Conservation (phyloP, 2,888 invertebrate genomes). For the Eumacrocentrus americanus region DNA sequence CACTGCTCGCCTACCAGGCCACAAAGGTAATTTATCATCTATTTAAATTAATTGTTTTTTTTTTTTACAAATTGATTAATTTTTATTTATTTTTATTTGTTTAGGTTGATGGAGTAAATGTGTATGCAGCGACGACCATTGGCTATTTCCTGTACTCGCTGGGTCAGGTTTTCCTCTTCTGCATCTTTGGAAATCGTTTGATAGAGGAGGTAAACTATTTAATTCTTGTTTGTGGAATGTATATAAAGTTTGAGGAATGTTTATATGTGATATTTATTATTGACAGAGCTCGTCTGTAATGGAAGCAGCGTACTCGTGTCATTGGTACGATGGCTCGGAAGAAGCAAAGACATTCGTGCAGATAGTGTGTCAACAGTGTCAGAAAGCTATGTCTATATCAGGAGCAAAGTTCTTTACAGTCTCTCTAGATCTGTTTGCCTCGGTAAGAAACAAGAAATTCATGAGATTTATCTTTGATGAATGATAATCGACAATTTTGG, state of each 20-base stretch:
- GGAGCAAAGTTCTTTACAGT: conserved; percentile 91
- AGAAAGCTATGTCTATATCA: conserved; percentile 87
- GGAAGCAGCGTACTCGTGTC: conserved; percentile 90
- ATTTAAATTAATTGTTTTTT: no score
- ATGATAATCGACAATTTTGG: neutral
- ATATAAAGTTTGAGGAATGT: conserved; percentile 7
- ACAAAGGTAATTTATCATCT: conserved; percentile 72
- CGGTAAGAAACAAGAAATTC: no score
- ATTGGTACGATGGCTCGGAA: conserved; percentile 90
- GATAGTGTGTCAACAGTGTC: conserved; percentile 89
- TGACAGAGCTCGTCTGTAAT: conserved; percentile 84
- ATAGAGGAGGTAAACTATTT: conserved; percentile 76
- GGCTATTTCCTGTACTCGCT: conserved; percentile 82
- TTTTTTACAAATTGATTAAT: no score
- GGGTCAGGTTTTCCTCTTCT: conserved; percentile 86
- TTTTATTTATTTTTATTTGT: conserved; percentile 9
- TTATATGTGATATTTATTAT: conserved; percentile 18
- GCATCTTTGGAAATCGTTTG: conserved; percentile 83
- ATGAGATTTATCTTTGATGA: no score
- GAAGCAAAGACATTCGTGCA: conserved; percentile 90
- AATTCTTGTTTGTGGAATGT: conserved; percentile 2
- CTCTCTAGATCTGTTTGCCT: conserved; percentile 85
- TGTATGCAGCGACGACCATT: conserved; percentile 78
- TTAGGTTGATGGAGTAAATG: conserved; percentile 77
- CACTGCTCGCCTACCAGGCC: conserved; percentile 84